phyloP scores from a whole-genome alignment of 2,888 invertebrate genomes.

The Andrena fulva region DNA sequence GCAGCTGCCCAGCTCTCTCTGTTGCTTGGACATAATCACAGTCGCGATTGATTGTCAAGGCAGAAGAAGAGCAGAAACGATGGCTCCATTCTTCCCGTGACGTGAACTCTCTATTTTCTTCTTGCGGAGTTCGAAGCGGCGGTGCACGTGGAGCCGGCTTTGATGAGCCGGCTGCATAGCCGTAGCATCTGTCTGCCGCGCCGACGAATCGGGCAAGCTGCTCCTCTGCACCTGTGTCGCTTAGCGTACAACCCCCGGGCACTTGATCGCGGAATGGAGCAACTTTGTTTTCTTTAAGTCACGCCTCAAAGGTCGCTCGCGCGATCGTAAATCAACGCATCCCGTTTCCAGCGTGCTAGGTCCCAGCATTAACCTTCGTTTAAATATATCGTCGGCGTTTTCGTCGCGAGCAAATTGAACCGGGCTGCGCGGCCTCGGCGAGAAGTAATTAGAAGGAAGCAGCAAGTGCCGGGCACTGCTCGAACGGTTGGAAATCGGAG shows the following conservation, averaged over 20 bases:
- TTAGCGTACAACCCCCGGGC: constrained; percentile 45
- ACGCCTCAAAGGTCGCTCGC: constrained; percentile 67
- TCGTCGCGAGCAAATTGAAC: constrained; percentile 61
- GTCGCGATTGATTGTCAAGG: constrained; percentile 1
- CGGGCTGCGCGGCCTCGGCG: constrained; percentile 43
- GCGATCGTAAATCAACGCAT: constrained; percentile 73
- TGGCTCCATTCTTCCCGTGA: constrained; percentile 3
- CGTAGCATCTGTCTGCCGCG: constrained; percentile 69
- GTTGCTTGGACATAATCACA: constrained; percentile 15
- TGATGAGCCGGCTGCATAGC: constrained; percentile 69
- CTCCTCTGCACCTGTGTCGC: constrained; percentile 66
- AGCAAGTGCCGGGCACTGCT: constrained; percentile 45
- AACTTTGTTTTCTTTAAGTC: constrained; percentile 70
- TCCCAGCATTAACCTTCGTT: constrained; percentile 47
- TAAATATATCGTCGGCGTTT: constrained; percentile 39
- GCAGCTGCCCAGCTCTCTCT: constrained; percentile 8
- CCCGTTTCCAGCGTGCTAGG: constrained; percentile 29
- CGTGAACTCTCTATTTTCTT: constrained; percentile 22
- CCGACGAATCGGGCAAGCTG: constrained; percentile 66
- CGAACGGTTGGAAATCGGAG: constrained; percentile 30
- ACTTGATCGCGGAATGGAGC: constrained; percentile 69
- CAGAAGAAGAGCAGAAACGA: constrained; percentile 6
- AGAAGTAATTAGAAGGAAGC: constrained; percentile 47
- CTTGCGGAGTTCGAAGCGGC: constrained; percentile 22
- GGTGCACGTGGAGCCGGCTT: constrained; percentile 52